Evolutionary conservation across 2,113 vertebrate species (phyloP), one percentile per base, ranked within the genome.

Genomic region (Oryzias curvinotus): DNA sequence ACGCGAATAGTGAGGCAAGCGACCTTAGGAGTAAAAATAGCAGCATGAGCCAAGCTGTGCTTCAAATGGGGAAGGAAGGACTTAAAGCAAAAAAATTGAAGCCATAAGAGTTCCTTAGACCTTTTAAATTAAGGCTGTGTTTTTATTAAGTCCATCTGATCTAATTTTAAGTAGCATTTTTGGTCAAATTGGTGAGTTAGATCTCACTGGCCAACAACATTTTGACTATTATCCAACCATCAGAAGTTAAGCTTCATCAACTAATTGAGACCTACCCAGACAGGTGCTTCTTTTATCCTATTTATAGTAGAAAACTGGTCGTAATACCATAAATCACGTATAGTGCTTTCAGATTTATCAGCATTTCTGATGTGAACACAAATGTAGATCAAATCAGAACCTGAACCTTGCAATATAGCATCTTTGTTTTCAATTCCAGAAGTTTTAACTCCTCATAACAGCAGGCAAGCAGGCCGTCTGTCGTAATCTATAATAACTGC

Each of bases 1-100:
- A 66, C 58, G 76, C 51, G 60, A 78, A 77, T 61, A 73, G 77
- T 76, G 70, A 83, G 67, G 28, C 64, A 63, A 54, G 72, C 61
- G 71, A 66, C 69, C 73, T 55, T 57, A 61, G 70, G 67, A 87
- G 83, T 89, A 88, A 88, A 89, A 90, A 92, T 90, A 92, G 88
- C 81, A 77, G 52, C 67, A 64, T 54, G 58, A 76, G 66, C 30
- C 1, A 36, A 65, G 63, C 69, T 48, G 52, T 69, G 57, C 55
- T 65, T 49, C 70, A 51, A 59, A 36, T 72, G 73, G 68, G 58
- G 62, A n/a, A n/a, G n/a, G 66, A 68, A 17, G 1, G 64, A 72
- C 75, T 66, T 52, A 58, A 18, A 65, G 64, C 50, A 72, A 63
- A 81, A 78, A 75, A 81, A 70, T 14, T 72, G 41, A 48, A 41